phyloP scores from a whole-genome alignment of 2,113 vertebrate genomes.

The Tichodroma muraria region DNA sequence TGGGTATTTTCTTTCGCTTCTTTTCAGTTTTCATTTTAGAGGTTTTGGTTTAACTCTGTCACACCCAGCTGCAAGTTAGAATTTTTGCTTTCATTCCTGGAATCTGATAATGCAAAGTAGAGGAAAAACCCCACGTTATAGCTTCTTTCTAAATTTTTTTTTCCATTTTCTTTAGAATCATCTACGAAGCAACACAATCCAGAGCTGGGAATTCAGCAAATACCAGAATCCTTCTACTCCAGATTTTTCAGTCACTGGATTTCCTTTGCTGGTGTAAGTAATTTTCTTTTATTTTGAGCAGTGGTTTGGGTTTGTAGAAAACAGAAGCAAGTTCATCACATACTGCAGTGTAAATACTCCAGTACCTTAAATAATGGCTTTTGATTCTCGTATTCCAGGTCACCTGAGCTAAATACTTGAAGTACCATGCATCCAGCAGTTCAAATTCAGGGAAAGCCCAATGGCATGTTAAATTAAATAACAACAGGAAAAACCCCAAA shows the following conservation, averaged over 20 bases:
- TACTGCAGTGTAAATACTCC: neutral
- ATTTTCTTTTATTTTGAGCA: neutral
- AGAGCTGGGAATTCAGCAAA: conserved; percentile 73
- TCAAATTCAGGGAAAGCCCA: neutral
- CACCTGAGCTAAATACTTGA: neutral
- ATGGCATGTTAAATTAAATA: neutral
- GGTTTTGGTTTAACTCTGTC: neutral
- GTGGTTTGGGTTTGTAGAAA: neutral
- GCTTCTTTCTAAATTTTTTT: neutral
- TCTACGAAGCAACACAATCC: conserved; percentile 67
- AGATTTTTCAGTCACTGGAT: conserved; percentile 88
- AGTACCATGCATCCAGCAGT: neutral
- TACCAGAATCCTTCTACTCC: conserved; percentile 72
- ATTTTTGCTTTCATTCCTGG: neutral
- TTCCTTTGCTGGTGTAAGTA: conserved; percentile 85
- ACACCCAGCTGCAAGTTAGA: neutral
- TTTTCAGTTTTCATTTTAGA: neutral
- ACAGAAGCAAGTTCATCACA: neutral
- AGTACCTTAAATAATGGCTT: neutral
- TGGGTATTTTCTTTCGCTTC: neutral
- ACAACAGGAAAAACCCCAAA: neutral
- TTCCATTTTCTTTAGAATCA: neutral
- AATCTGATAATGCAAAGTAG: neutral
- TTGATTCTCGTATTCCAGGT: neutral
- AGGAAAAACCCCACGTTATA: neutral